These are phyloP conservation scores for Pachycephala philippinensis DNA, from an alignment of 2,113 vertebrate genomes.

Conservation along the genomic window DNA sequence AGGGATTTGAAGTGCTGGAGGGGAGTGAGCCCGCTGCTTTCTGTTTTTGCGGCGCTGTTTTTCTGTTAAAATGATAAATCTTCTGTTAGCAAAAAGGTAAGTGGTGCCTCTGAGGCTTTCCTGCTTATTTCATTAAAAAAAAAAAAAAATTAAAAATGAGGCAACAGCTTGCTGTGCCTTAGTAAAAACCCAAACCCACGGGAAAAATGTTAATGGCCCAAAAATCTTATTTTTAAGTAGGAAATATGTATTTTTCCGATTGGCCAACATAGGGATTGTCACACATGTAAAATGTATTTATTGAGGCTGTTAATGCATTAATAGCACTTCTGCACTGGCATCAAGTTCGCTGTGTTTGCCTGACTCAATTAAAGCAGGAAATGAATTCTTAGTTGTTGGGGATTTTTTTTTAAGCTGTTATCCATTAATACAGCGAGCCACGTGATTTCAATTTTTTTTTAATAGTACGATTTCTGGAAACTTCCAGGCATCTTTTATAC, in stretches of 20 bases:
- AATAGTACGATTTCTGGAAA: not conserved
- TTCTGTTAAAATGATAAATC: conserved; percentile 58
- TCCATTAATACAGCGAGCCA: not conserved
- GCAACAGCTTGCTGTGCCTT: not conserved
- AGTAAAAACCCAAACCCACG: not conserved
- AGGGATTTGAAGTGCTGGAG: not conserved
- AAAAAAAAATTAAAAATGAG: not conserved
- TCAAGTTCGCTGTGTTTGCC: not conserved
- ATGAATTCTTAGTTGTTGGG: not conserved
- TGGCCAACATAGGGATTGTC: not conserved
- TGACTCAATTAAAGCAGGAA: not conserved
- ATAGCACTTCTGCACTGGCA: not conserved
- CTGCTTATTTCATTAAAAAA: not conserved
- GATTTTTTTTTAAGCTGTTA: not conserved
- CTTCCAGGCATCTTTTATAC: not conserved
- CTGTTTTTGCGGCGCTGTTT: conserved; percentile 41
- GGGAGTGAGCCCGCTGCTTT: not conserved
- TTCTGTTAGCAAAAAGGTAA: not conserved
- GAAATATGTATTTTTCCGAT: not conserved
- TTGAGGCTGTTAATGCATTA: not conserved
- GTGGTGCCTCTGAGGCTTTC: not conserved
- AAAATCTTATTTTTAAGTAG: not conserved
- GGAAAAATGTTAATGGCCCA: not conserved
- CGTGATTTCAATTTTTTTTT: not conserved
- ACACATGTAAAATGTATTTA: not conserved